Evolutionary conservation across 2,113 vertebrate species (phyloP).

Genomic region (Ptilonorhynchus violaceus): DNA sequence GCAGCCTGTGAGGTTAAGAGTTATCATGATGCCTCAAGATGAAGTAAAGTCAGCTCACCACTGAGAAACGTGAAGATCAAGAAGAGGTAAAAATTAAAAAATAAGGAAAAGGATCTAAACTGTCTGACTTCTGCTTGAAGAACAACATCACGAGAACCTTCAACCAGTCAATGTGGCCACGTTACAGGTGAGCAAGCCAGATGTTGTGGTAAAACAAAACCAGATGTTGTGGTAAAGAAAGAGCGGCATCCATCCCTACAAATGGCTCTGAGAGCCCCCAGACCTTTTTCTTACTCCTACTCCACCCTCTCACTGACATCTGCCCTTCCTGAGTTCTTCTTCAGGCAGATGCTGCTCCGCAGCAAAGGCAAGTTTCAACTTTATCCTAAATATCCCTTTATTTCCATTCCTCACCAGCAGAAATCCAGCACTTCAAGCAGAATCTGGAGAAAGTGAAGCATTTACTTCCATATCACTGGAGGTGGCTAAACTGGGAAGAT

Average conservation of each 20-base stretch:
- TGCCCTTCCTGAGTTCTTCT: background rate
- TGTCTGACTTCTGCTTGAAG: background rate
- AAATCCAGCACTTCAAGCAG: background rate
- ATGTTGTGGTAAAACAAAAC: background rate
- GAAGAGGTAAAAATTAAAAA: background rate
- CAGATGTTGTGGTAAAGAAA: background rate
- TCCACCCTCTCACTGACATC: background rate
- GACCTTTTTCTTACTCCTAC: background rate
- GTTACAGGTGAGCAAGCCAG: rapidly evolving
- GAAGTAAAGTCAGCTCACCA: background rate
- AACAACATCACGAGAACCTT: background rate
- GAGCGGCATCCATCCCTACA: background rate
- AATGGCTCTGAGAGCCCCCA: rapidly evolving
- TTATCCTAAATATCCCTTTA: background rate
- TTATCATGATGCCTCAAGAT: background rate
- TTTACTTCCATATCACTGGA: background rate
- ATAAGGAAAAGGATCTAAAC: background rate
- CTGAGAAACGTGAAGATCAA: background rate
- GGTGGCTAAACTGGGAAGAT: background rate
- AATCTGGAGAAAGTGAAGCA: background rate
- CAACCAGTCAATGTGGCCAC: rapidly evolving
- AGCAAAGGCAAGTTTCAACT: background rate
- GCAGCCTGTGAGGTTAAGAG: background rate
- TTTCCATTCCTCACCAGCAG: background rate
- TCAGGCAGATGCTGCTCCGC: background rate